Evolutionary conservation across 2,797 vertebrate species (phyloP).

Genomic region (Otolemur crassicaudatus): DNA sequence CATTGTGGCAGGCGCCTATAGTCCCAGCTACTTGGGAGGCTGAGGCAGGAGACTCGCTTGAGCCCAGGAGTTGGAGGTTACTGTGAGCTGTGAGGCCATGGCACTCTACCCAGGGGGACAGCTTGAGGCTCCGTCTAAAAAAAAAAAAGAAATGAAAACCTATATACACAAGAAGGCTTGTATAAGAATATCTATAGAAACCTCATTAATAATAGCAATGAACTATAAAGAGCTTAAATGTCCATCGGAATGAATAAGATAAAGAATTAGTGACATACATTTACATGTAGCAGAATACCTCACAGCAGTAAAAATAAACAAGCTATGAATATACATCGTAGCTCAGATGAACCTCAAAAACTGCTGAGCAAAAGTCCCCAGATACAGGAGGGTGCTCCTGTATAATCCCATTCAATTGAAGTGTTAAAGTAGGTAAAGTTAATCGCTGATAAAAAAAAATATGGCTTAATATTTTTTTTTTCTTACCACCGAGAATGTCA

Average conservation of each 20-base stretch:
- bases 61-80: too few relatives aligned
- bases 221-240: neutral
- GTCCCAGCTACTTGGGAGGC: too few relatives aligned
- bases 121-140: too few relatives aligned
- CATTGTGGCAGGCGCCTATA: too few relatives aligned
- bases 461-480: neutral
- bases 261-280: neutral
- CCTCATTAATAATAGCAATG: neutral
- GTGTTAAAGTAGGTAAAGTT: neutral
- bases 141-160: neutral
- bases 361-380: neutral
- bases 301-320: neutral
- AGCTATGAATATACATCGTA: neutral
- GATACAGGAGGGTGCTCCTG: neutral
- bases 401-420: neutral
- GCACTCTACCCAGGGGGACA: too few relatives aligned
- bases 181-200: neutral
- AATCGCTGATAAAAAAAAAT: neutral
- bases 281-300: neutral
- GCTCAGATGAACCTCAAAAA: neutral
- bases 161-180: neutral
- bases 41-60: too few relatives aligned
- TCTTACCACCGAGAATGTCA: neutral
- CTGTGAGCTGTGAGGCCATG: too few relatives aligned
- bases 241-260: neutral